phyloP scores from a whole-genome alignment of 2,797 vertebrate species.

The Thaleichthys pacificus region DNA sequence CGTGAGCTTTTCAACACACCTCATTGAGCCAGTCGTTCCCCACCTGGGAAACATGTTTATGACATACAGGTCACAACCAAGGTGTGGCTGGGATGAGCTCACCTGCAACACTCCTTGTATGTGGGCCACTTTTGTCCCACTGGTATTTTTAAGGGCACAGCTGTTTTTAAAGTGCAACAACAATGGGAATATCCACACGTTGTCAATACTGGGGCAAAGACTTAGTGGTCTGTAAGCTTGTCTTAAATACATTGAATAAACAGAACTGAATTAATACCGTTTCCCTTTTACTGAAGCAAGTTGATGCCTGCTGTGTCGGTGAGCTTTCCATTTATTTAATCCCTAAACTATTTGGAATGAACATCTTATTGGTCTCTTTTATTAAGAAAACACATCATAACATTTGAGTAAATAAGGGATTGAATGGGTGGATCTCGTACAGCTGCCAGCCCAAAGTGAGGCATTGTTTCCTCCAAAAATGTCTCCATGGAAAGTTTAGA shows the following conservation, averaged over 20 bases:
- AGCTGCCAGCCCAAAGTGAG: neutral
- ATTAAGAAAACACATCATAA: neutral
- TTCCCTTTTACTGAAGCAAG: neutral
- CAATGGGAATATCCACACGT: neutral
- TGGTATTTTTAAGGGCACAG: neutral
- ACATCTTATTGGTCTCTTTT: neutral
- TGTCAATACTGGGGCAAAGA: neutral
- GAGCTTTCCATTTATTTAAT: neutral
- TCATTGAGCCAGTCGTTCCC: neutral
- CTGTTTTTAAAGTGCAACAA: neutral
- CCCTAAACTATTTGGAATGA: neutral
- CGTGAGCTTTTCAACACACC: neutral
- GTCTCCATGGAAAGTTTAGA: slow-evolving; percentile 1
- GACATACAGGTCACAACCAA: neutral
- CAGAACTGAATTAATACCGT: neutral
- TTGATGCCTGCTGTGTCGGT: neutral
- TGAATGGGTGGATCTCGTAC: neutral
- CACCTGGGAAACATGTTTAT: neutral
- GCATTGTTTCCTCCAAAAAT: neutral
- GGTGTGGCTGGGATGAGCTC: slow-evolving; percentile 1
- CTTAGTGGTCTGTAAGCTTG: neutral
- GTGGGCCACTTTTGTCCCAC: neutral
- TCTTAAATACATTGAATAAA: neutral
- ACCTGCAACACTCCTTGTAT: neutral
- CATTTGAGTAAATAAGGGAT: neutral